phyloP scores from a whole-genome alignment of 2,888 invertebrate genomes.

The Platycnemis pennipes region DNA sequence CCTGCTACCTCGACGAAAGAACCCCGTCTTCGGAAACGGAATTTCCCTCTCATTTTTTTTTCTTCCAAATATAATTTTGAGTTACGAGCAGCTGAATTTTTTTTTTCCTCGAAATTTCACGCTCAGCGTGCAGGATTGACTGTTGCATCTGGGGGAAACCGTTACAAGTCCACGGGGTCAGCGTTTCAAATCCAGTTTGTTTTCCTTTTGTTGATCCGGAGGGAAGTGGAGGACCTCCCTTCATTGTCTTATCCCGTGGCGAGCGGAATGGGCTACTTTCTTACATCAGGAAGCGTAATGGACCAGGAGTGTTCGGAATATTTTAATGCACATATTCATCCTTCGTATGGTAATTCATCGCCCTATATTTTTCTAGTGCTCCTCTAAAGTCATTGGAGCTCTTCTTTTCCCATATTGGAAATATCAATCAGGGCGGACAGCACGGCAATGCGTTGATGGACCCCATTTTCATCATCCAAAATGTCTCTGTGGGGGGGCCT shows the following conservation, averaged over 20 bases:
- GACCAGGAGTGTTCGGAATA: neutral
- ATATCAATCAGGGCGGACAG: neutral
- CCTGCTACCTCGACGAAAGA: neutral
- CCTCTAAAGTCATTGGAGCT: neutral
- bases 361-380: neutral
- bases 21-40: neutral
- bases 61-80: neutral
- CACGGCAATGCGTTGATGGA: too few relatives aligned
- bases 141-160: conserved; percentile 14
- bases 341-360: neutral
- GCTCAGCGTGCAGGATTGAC: neutral
- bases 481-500: too few relatives aligned
- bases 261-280: neutral
- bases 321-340: neutral
- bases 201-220: neutral
- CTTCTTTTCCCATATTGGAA: neutral
- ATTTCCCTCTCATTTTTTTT: neutral
- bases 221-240: neutral
- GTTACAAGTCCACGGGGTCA: conserved; percentile 35
- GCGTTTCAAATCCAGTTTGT: neutral
- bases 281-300: neutral
- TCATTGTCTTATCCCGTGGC: neutral
- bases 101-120: neutral
- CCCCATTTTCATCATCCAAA: too few relatives aligned
- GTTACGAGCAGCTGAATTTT: neutral